Evolutionary conservation across 2,888 invertebrate genomes (phyloP).

Genomic region (Malthinus flaveolus): DNA sequence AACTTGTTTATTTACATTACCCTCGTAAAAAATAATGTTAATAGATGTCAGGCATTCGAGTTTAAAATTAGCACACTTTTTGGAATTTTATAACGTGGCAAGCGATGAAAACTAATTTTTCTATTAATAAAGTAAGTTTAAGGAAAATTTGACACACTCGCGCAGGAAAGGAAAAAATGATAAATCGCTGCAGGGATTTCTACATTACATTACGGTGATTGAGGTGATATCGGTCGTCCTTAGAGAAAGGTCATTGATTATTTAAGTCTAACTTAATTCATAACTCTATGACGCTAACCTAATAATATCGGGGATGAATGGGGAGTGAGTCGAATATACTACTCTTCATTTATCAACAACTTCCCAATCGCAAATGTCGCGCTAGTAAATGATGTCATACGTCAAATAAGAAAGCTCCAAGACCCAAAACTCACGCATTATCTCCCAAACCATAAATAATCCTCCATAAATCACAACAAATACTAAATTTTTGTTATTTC

Average conservation of each 20-base stretch:
- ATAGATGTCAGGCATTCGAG: conserved; percentile 23
- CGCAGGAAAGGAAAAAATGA: conserved; percentile 7
- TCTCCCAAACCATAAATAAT: conserved; percentile 28
- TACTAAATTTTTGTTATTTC: conserved; percentile 17
- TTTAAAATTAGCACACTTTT: conserved; percentile 21
- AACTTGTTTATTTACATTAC: conserved; percentile 38
- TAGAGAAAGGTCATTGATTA: conserved; percentile 25
- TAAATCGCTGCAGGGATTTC: conserved; percentile 19
- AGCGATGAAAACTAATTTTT: not conserved
- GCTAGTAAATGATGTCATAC: conserved; percentile 38
- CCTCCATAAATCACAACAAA: conserved; percentile 20
- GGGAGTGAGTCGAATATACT: conserved; percentile 37
- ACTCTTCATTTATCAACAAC: conserved; percentile 46
- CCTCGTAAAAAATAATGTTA: conserved; percentile 30
- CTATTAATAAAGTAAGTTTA: not conserved
- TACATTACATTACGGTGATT: conserved; percentile 20
- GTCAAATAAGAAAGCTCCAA: conserved; percentile 31
- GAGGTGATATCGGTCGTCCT: conserved; percentile 24
- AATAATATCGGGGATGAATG: conserved; percentile 40
- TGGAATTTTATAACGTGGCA: conserved; percentile 2
- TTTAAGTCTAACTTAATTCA: conserved; percentile 40
- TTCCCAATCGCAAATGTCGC: conserved; percentile 37
- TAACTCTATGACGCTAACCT: conserved; percentile 50
- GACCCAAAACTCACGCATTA: conserved; percentile 27
- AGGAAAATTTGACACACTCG: not conserved